Percentiles rank a stretch among this genome's conserved stretches.
These are phyloP conservation scores for Lindbergichthys nudifrons DNA, from an alignment of 2,797 vertebrate species.

Conservation along the genomic window DNA sequence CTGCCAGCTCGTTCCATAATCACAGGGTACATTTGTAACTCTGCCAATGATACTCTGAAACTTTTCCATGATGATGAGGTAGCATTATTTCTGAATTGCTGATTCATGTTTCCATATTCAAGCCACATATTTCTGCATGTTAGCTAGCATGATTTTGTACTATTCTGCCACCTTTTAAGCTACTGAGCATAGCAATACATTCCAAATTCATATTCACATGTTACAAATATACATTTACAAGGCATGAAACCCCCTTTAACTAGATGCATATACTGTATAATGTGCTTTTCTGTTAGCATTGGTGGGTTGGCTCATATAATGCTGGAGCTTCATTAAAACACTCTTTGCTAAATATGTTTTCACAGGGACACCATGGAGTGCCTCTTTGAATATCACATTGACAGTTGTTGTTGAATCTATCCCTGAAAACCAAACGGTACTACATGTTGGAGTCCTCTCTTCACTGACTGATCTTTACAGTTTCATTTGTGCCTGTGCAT, in stretches of 20 bases:
- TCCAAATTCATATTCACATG: background rate
- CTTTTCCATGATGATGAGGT: conserved; percentile 39
- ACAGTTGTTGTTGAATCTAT: conserved; percentile 9
- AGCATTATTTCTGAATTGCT: conserved; percentile 31
- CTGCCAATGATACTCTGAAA: conserved; percentile 29
- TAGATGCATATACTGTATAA: background rate
- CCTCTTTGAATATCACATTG: background rate
- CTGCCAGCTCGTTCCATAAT: conserved; percentile 41
- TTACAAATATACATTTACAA: background rate
- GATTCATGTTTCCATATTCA: conserved; percentile 31
- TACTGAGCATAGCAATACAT: background rate
- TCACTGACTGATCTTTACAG: conserved; percentile 32
- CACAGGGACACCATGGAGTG: background rate
- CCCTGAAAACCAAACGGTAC: background rate
- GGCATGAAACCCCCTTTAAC: background rate
- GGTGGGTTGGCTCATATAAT: background rate
- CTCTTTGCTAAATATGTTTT: background rate
- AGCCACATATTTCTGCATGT: conserved; percentile 3
- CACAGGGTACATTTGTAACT: conserved; percentile 32
- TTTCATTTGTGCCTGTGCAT: background rate
- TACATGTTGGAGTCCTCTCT: background rate
- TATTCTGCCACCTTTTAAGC: background rate
- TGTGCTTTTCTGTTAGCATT: background rate
- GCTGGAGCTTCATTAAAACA: conserved; percentile 13
- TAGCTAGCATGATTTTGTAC: background rate